phyloP scores from a whole-genome alignment of 2,113 vertebrate species.

The Erinaceus europaeus region DNA sequence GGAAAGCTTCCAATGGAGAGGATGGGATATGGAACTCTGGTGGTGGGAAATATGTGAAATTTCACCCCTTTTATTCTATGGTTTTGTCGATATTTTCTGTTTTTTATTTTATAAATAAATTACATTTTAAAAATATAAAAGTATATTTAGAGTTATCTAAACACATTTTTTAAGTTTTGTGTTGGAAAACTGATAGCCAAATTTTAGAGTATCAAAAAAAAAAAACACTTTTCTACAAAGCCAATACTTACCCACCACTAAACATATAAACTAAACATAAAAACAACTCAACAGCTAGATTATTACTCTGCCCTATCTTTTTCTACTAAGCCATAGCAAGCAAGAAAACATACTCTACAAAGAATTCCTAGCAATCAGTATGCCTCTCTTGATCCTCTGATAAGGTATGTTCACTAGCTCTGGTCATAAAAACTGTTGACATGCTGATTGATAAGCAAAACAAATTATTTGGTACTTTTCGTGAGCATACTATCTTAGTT shows the following conservation, averaged over 20 bases:
- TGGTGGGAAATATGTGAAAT: too few species aligned
- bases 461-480: not conserved
- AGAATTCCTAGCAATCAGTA: not conserved
- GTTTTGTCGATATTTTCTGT: too few species aligned
- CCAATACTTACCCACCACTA: not conserved
- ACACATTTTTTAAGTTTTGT: slow-evolving; percentile 2
- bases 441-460: not conserved
- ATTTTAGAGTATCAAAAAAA: too few species aligned
- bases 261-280: not conserved
- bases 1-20: too few species aligned
- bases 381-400: not conserved
- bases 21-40: too few species aligned
- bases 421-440: not conserved
- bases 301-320: not conserved
- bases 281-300: not conserved
- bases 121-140: too few species aligned
- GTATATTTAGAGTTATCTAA: slow-evolving; percentile 1
- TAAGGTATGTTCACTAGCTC: not conserved
- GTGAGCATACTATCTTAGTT: not conserved
- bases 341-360: not conserved
- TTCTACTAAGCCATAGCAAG: not conserved
- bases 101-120: too few species aligned
- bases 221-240: not conserved
- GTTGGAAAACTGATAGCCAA: not conserved
- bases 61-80: too few species aligned